Evolutionary conservation across 2,888 invertebrate genomes (phyloP).

Genomic region (Ferrisia virgata): DNA sequence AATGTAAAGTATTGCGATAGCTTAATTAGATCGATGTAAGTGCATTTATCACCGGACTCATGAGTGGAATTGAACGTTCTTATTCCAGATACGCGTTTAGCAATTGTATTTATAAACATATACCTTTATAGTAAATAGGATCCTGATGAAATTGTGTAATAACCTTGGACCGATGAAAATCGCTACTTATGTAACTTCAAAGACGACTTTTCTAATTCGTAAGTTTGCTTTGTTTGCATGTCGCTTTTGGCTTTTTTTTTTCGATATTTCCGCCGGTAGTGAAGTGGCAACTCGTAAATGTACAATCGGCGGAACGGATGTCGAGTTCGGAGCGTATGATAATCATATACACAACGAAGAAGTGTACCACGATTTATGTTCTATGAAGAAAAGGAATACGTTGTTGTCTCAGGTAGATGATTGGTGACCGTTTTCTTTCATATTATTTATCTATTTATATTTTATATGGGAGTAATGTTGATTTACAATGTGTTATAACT

Average conservation of each 20-base stretch:
- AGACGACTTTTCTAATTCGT: background rate
- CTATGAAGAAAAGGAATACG: conserved; percentile 55
- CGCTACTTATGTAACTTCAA: background rate
- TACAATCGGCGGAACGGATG: conserved; percentile 31
- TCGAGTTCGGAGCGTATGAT: conserved; percentile 66
- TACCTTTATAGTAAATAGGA: background rate
- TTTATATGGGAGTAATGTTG: background rate
- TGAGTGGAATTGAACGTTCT: no score
- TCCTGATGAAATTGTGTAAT: background rate
- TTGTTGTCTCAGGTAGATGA: conserved; percentile 35
- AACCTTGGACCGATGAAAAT: background rate
- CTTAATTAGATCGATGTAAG: background rate
- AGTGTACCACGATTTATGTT: conserved; percentile 92
- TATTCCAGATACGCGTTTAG: background rate
- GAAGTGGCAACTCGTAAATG: conserved; percentile 32
- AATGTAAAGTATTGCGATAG: background rate
- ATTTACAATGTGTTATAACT: background rate
- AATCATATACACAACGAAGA: conserved; percentile 80
- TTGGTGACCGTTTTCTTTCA: background rate
- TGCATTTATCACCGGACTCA: background rate
- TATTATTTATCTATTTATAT: background rate
- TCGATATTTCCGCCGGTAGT: background rate
- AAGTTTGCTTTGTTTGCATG: conserved; percentile 35
- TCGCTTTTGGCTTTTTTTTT: conserved; percentile 6
- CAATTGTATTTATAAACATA: background rate